Conservation (phyloP, 2,888 invertebrate genomes). For the Callosobruchus maculatus region DNA sequence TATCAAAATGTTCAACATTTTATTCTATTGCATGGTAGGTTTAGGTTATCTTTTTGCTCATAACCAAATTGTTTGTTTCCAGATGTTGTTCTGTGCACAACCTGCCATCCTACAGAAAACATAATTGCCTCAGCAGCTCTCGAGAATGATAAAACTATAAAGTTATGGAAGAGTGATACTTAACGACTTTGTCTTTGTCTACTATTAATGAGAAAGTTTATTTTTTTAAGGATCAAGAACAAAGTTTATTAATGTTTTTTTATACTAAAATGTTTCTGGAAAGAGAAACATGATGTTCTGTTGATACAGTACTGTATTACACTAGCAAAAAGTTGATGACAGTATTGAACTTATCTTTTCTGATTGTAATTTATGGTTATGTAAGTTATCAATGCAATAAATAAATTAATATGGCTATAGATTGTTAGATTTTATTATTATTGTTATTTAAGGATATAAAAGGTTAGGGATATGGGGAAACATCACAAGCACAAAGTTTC, state of each 20-base stretch:
- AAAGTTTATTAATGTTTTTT: not conserved
- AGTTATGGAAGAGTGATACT: conserved; percentile 97
- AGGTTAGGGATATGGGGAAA: too few relatives aligned
- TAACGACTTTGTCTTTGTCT: conserved; percentile 45
- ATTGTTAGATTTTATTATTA: too few relatives aligned
- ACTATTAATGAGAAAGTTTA: not conserved
- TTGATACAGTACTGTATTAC: not conserved
- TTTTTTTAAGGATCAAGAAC: not conserved
- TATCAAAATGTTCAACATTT: too few relatives aligned
- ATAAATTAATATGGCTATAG: not conserved
- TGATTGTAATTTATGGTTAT: not conserved
- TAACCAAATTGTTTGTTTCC: conserved; percentile 30
- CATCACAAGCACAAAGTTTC: too few relatives aligned
- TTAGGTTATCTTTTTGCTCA: too few relatives aligned
- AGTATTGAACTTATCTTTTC: not conserved
- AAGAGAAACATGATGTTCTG: not conserved
- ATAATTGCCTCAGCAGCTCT: conserved; percentile 98
- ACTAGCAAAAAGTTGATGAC: not conserved
- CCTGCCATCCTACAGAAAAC: conserved; percentile 98
- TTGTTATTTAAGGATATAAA: too few relatives aligned
- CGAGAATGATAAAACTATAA: conserved; percentile 98
- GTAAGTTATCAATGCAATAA: not conserved
- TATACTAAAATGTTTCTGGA: not conserved
- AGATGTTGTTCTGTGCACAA: conserved; percentile 93
- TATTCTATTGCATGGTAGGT: too few relatives aligned